Percentiles rank a stretch among this genome's conserved stretches.
Evolutionary conservation across 1,140 invertebrate genomes (phyloP).

Genomic region (Uloborus diversus): DNA sequence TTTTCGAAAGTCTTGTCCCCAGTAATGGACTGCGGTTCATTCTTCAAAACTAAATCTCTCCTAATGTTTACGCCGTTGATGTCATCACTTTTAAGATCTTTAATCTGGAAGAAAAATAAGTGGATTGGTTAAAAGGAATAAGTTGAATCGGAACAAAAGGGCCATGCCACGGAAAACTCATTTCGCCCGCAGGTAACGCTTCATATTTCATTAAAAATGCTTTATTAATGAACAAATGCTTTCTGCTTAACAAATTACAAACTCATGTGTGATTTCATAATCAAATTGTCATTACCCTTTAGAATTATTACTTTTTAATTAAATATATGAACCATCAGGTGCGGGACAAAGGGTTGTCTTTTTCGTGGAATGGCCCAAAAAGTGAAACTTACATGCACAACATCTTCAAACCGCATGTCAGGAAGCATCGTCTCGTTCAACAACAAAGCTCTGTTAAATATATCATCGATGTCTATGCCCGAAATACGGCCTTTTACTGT

Average conservation of each 20-base stretch:
- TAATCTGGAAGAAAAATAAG: conserved; percentile 37
- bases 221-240: no score
- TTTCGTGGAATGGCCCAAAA: no score
- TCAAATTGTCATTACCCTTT: no score
- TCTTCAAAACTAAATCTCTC: conserved; percentile 36
- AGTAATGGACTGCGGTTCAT: conserved; percentile 13
- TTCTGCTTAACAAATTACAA: no score
- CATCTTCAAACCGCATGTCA: conserved; percentile 21
- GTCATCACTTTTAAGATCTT: conserved; percentile 6
- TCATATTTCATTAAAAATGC: no score
- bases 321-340: no score
- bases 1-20: conserved; percentile 33
- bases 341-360: no score
- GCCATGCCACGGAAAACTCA: no score
- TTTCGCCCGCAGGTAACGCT: no score
- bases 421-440: neutral
- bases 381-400: conserved; percentile 21
- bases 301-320: no score
- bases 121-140: neutral
- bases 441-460: conserved; percentile 38
- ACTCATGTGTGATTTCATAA: no score
- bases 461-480: conserved; percentile 12
- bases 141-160: neutral
- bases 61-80: conserved; percentile 52
- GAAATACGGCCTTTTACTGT: neutral